Conservation (phyloP, 2,888 invertebrate genomes). For the Alloscopus bannaensis region DNA sequence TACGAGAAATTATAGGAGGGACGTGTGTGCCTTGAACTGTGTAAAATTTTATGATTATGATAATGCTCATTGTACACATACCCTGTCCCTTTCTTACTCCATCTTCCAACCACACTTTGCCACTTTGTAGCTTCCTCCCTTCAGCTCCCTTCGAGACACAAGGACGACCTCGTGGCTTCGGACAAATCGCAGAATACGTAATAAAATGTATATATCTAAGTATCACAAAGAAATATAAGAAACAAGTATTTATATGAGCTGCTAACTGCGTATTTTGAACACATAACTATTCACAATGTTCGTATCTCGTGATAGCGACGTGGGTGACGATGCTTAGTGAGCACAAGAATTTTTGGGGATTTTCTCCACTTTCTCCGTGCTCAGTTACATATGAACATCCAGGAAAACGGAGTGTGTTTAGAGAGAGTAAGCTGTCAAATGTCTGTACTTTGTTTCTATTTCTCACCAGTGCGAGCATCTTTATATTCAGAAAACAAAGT, state of each 20-base stretch:
- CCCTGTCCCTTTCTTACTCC: not conserved
- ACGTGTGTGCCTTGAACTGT: slow-evolving; percentile 49
- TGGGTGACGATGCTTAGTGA: too few relatives aligned
- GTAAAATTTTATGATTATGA: slow-evolving; percentile 56
- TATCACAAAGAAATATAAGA: not conserved
- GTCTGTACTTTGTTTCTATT: not conserved
- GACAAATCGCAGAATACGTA: not conserved
- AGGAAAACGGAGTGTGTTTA: not conserved
- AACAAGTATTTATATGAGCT: slow-evolving; percentile 5
- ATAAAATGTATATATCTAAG: not conserved
- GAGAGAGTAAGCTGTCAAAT: slow-evolving; percentile 6
- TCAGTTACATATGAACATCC: too few relatives aligned
- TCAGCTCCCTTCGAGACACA: not conserved
- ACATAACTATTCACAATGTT: not conserved
- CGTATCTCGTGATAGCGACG: too few relatives aligned
- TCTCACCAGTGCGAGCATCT: not conserved
- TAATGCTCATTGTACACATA: slow-evolving; percentile 47
- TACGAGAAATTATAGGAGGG: slow-evolving; percentile 48
- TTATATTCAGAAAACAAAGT: not conserved
- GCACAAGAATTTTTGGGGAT: slow-evolving; percentile 8
- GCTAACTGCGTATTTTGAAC: slow-evolving; percentile 15
- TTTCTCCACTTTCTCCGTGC: too few relatives aligned
- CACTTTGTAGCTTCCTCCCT: not conserved
- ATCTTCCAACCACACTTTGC: not conserved
- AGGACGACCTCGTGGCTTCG: not conserved